Percentiles rank a stretch among this genome's conserved stretches.
phyloP scores from a whole-genome alignment of 1,140 invertebrate genomes.

The Elysia chlorotica region DNA sequence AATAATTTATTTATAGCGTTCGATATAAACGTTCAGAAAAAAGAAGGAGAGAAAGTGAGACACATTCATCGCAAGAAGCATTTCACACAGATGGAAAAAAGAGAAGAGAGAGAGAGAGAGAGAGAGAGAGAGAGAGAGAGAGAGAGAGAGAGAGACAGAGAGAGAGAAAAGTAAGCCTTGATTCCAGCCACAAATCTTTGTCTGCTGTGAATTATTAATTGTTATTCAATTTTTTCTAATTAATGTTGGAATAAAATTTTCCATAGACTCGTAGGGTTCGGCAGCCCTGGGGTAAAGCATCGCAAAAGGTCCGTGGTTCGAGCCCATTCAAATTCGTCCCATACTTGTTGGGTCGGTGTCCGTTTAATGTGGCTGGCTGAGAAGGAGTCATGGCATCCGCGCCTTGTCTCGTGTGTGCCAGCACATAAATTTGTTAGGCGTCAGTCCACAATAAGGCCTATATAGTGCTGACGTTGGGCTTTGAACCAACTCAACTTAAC shows the following conservation, averaged over 20 bases:
- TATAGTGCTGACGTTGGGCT: too few relatives aligned
- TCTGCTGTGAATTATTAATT: background rate
- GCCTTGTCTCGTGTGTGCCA: too few relatives aligned
- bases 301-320: background rate
- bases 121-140: slow-evolving; percentile 13
- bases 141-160: slow-evolving; percentile 8
- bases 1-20: slow-evolving; percentile 15
- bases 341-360: background rate
- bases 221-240: background rate
- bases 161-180: background rate
- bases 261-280: background rate
- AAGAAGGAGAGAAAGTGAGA: background rate
- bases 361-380: too few relatives aligned
- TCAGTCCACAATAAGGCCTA: too few relatives aligned
- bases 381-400: too few relatives aligned
- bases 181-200: background rate
- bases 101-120: background rate
- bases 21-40: slow-evolving; percentile 21
- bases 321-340: background rate
- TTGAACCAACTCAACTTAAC: too few relatives aligned
- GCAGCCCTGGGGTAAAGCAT: background rate
- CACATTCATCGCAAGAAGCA: background rate
- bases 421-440: too few relatives aligned
- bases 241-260: background rate
- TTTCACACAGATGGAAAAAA: background rate